These are phyloP conservation scores for Branchellion lobata DNA, from an alignment of 2,888 invertebrate genomes.

Conservation along the genomic window DNA sequence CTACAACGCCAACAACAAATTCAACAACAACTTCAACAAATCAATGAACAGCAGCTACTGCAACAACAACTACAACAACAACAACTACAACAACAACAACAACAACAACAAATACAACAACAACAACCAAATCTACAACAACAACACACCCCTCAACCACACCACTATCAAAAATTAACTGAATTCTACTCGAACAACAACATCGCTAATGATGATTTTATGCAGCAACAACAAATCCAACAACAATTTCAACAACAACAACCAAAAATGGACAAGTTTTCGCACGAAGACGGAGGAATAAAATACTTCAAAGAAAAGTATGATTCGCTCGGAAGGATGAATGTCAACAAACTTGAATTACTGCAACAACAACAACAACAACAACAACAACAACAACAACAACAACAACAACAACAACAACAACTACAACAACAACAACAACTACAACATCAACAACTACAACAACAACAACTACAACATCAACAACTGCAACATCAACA, in stretches of 20 bases:
- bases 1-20: not conserved
- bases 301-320: conserved; percentile 57
- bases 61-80: not conserved
- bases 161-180: conserved; percentile 10
- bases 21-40: conserved; percentile 6
- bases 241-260: not conserved
- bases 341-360: conserved; percentile 35
- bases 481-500: not conserved
- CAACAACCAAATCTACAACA: not conserved
- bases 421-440: not conserved
- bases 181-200: not conserved
- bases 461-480: not conserved
- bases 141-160: not conserved
- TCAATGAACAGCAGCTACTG: not conserved
- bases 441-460: not conserved
- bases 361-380: not conserved
- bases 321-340: conserved; percentile 56
- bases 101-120: not conserved
- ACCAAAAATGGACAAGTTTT: not conserved
- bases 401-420: not conserved
- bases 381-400: not conserved
- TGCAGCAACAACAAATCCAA: conserved; percentile 5
- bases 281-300: conserved; percentile 53
- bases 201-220: not conserved
- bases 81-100: not conserved